Conservation (phyloP, 2,888 invertebrate genomes). For the Chymomyza amoena region DNA sequence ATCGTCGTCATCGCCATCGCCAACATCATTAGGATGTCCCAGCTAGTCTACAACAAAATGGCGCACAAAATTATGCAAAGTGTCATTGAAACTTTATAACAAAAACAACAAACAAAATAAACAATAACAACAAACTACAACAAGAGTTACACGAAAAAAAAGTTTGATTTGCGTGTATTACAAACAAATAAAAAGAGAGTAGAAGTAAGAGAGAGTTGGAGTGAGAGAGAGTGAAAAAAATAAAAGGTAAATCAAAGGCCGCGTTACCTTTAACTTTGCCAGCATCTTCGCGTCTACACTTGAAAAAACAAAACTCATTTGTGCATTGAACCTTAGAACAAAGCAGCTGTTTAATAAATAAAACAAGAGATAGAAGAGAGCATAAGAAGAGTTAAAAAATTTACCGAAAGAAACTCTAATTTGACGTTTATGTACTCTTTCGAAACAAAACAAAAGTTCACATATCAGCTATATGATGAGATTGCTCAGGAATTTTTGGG, state of each 20-base stretch:
- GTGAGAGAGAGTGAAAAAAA: not conserved
- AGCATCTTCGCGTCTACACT: slow-evolving; percentile 23
- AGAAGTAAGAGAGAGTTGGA: not conserved
- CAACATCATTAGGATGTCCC: slow-evolving; percentile 1
- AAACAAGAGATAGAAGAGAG: not conserved
- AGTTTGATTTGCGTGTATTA: not conserved
- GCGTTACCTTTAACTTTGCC: not conserved
- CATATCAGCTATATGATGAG: no score
- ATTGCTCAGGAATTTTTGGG: no score
- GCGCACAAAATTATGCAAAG: slow-evolving; percentile 49
- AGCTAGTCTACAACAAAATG: slow-evolving; percentile 1
- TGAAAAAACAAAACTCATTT: slow-evolving; percentile 59
- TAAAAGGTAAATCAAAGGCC: slow-evolving; percentile 40
- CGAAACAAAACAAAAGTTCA: no score
- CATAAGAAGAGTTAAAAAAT: not conserved
- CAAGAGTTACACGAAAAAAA: not conserved
- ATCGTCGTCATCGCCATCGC: no score
- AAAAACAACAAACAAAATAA: slow-evolving; percentile 14
- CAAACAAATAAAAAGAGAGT: slow-evolving; percentile 4
- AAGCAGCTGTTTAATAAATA: slow-evolving; percentile 3
- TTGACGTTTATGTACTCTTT: not conserved
- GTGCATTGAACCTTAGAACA: slow-evolving; percentile 55
- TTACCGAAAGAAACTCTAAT: not conserved
- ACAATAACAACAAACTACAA: slow-evolving; percentile 18
- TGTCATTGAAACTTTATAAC: slow-evolving; percentile 46